Percentiles rank a stretch among this genome's conserved stretches.
phyloP scores from a whole-genome alignment of 1,140 invertebrate genomes.

The Zaprionus capensis region DNA sequence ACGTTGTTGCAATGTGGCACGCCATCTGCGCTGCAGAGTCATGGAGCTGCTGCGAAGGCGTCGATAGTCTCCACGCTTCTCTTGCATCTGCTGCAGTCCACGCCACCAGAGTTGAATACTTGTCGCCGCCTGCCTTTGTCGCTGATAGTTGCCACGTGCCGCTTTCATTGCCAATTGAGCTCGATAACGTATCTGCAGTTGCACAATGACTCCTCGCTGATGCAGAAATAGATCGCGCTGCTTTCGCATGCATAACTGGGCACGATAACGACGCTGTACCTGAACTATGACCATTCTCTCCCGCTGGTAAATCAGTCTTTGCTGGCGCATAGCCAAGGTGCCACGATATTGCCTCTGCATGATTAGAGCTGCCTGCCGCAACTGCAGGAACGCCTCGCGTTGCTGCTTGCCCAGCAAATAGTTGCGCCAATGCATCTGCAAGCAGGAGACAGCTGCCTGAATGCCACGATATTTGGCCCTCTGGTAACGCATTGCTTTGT shows the following conservation, averaged over 20 bases:
- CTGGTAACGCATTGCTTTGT: slow-evolving; percentile 61
- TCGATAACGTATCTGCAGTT: slow-evolving; percentile 53
- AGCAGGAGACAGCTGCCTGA: slow-evolving; percentile 62
- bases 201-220: slow-evolving; percentile 57
- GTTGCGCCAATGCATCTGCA: slow-evolving; percentile 84
- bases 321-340: slow-evolving; percentile 35
- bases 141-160: slow-evolving; percentile 33
- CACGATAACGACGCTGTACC: slow-evolving; percentile 59
- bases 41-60: slow-evolving; percentile 52
- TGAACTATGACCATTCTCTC: slow-evolving; percentile 26
- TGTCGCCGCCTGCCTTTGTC: slow-evolving; percentile 35
- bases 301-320: slow-evolving; percentile 25
- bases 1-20: slow-evolving; percentile 53
- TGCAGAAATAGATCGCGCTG: slow-evolving; percentile 46
- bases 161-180: slow-evolving; percentile 55
- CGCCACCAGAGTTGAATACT: slow-evolving; percentile 77
- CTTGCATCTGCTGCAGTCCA: slow-evolving; percentile 52
- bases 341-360: slow-evolving; percentile 58
- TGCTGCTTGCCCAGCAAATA: slow-evolving; percentile 56
- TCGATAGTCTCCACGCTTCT: slow-evolving; percentile 58
- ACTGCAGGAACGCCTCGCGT: slow-evolving; percentile 32
- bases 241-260: slow-evolving; percentile 48
- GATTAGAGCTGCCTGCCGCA: slow-evolving; percentile 41
- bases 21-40: slow-evolving; percentile 75
- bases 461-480: slow-evolving; percentile 72